A percentile compares a stretch with the other conserved stretches of the same genome.
phyloP scores from a whole-genome alignment of 2,113 vertebrate genomes.

The Ochotona princeps region DNA sequence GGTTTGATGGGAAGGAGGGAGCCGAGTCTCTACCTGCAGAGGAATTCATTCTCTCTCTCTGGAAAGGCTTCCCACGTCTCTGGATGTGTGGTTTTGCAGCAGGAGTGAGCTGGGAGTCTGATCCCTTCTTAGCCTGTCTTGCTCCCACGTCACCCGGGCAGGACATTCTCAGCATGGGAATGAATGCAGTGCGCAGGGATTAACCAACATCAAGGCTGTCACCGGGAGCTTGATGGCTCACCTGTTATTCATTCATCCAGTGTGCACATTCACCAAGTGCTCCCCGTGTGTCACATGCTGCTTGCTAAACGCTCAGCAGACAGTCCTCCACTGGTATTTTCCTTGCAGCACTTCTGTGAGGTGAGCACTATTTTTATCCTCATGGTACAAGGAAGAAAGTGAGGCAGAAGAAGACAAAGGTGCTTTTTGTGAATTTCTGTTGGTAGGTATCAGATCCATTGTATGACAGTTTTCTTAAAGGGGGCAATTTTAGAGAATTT shows the following conservation, averaged over 20 bases:
- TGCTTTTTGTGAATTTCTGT: background rate
- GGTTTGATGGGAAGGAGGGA: background rate
- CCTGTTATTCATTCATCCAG: background rate
- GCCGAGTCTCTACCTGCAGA: background rate
- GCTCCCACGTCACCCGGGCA: accelerated
- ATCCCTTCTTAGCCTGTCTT: background rate
- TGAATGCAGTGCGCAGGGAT: background rate
- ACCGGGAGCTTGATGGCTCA: background rate
- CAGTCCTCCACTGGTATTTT: background rate
- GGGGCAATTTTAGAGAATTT: background rate
- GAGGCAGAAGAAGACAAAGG: background rate
- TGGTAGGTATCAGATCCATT: background rate
- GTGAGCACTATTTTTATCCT: background rate
- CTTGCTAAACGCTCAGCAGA: background rate
- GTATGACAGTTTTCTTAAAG: background rate
- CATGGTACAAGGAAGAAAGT: background rate
- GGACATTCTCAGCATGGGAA: background rate
- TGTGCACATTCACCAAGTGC: background rate
- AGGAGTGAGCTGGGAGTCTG: background rate
- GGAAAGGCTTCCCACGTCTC: slow-evolving; percentile 26
- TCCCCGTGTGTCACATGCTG: background rate
- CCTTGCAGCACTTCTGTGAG: background rate
- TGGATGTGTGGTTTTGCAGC: background rate
- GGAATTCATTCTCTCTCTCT: background rate
- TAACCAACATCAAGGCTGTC: background rate